Evolutionary conservation across 2,888 invertebrate species (phyloP), one percentile per base, ranked within the genome.

Genomic region (Agrochola lota): DNA sequence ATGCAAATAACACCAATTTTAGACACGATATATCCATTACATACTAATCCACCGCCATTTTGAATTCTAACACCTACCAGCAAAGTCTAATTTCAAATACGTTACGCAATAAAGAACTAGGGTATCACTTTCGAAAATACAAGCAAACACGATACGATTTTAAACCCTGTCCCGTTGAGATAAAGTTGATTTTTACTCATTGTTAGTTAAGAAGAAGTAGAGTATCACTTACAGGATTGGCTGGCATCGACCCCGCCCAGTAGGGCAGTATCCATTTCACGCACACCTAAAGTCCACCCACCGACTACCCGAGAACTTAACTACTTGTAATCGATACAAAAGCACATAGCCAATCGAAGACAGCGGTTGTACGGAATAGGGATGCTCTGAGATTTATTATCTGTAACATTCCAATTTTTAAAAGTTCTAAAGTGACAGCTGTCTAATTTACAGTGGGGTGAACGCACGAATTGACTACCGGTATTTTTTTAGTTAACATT

Each of bases 181-280:
- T 91, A 92, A 78, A 82, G 90, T 88, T 66, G 78, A 12, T 71
- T 90, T 89, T 93, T 2, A 64, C 46, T 81, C 91, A 90, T 49
- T 59, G 26, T 77, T 76, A 74, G 84, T 91, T 84, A 87, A 93
- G 93, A 95, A 95, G 95, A 95, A 95, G 94, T 93, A 93, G 91
- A 94, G 96, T 96, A 95, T 96, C 96, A 94, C 93, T 96, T 96
- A 96, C 96, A 95, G 94, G 96, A 96, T 96, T 96, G 96, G 96
- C 95, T 93, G 93, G 85, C 88, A 90, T 89, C 91, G 92, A 94
- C 95, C 92, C 95, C 96, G 96, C 96, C 96, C 95, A 93, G 91
- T 92, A 93, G 95, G 94, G 93, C 91, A 92, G 93, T 95, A 95
- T 95, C 94, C 93, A 94, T 95, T 92, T 92, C 95, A 95, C 92